Evolutionary conservation across 2,113 vertebrate genomes (phyloP), one percentile per base, ranked within the genome.

Genomic region (Zosterops lateralis): DNA sequence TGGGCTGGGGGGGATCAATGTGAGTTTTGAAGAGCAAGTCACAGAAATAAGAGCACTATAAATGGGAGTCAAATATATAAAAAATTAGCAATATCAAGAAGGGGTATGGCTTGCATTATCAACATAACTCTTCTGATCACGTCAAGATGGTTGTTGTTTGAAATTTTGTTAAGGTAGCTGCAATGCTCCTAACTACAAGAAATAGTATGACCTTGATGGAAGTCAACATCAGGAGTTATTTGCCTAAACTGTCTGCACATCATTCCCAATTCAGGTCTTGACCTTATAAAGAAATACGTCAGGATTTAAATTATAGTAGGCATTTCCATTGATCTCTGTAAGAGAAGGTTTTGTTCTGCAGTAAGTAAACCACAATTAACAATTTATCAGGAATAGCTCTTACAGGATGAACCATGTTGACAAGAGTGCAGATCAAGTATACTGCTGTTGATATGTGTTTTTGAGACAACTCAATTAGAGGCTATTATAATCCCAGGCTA

Each of bases 1-100:
- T 64, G 24, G 15, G 10, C 1, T 32, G 18, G 5, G 12, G 12
- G 28, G 3, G 1, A n/a, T 22, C 31, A 48, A 9, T 22, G 9
- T 12, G 31, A 29, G 21, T 57, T 75, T 73, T 77, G 40, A 74
- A 74, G 36, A 81, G 57, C 17, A 62, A 29, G 28, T 54, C 19
- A 57, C 11, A 65, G 32, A 79, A 75, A 57, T 24, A 77, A 31
- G 1, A 48, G 8, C 17, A 54, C 20, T 71, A 45, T 9, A 54
- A 61, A 57, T 22, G 7, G 21, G 25, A 71, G 40, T 12, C 7
- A 28, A 81, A 60, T 53, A 38, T 16, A 29, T 11, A n/a, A 36
- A n/a, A 72, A 9, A 36, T 24, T 53, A 42, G 24, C 20, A 34
- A 17, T 47, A 72, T 32, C 34, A 79, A 45, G 10, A 64, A 32